Evolutionary conservation across 2,888 invertebrate genomes (phyloP), one percentile per base, ranked within the genome.

Genomic region (Drosophila atripex): DNA sequence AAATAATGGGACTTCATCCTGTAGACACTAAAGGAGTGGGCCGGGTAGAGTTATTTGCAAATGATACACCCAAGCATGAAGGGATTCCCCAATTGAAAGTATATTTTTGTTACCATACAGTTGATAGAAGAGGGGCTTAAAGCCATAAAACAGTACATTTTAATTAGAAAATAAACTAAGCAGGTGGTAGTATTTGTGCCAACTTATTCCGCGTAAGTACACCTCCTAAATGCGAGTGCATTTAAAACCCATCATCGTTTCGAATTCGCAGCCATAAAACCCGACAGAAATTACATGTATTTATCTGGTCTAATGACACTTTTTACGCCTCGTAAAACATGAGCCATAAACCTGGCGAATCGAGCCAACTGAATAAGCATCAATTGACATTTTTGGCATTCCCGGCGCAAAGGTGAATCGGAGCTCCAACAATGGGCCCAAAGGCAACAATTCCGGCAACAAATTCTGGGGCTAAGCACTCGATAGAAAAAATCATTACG

Each of bases 401-500:
- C 41, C 66, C 12, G 41, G 47, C 53, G 59, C 35, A 73, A 63
- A 77, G 86, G 77, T 75, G 73, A 65, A 70, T 55, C 46, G 35
- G 43, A 60, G 28, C 39, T 25, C 4, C 39, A 75, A 60, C 58
- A 75, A 75, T 46, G 71, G 52, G 63, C 30, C 23, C 18, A 41
- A 18, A 39, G 50, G 14, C 49, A 51, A 55, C 49, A 61, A 71
- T 61, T 49, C 6, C 23, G 53, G 38, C 35, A 52, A 51, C 38
- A 51, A 46, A 45, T 28, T 28, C 28, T 9, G 58, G 74, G 76
- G 72, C 45, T 58, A 66, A 72, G 69, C 74, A 39, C 7, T 21
- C 53, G 79, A 85, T 82, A 61, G 77, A 41, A 75, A 75, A 82
- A 71, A 73, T 51, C 79, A 82, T 85, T 80, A 76, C 75, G 66